phyloP scores from a whole-genome alignment of 2,113 vertebrate genomes.

The Cheirogaleus medius region DNA sequence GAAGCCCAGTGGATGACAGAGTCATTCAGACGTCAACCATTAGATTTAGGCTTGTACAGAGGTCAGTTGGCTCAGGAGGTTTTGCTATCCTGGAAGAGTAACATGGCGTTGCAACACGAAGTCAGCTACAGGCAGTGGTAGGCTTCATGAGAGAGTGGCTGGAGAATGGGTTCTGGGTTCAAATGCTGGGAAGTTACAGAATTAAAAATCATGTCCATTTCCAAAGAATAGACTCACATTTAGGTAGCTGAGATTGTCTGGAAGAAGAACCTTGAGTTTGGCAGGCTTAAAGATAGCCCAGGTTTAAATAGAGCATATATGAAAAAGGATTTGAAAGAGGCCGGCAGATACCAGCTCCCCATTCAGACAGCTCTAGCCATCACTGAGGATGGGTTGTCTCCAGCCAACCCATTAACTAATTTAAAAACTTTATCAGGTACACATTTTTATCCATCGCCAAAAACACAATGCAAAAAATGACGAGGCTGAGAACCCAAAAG shows the following conservation, averaged over 20 bases:
- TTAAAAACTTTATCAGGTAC: background rate
- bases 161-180: background rate
- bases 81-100: background rate
- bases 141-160: background rate
- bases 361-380: background rate
- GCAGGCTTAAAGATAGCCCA: background rate
- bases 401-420: background rate
- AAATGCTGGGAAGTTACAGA: background rate
- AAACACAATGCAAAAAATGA: background rate
- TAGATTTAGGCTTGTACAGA: background rate
- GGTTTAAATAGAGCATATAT: background rate
- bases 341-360: no score
- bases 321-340: background rate
- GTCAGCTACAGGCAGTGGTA: background rate
- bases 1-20: background rate
- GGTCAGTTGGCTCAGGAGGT: background rate
- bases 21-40: background rate
- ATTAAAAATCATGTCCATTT: background rate
- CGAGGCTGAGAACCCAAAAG: background rate
- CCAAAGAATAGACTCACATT: background rate
- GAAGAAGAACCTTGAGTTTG: background rate
- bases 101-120: background rate
- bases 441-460: background rate
- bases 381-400: background rate
- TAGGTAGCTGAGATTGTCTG: background rate